Evolutionary conservation across 2,113 vertebrate genomes (phyloP), one percentile per base, ranked within the genome.

Genomic region (Struthio camelus): DNA sequence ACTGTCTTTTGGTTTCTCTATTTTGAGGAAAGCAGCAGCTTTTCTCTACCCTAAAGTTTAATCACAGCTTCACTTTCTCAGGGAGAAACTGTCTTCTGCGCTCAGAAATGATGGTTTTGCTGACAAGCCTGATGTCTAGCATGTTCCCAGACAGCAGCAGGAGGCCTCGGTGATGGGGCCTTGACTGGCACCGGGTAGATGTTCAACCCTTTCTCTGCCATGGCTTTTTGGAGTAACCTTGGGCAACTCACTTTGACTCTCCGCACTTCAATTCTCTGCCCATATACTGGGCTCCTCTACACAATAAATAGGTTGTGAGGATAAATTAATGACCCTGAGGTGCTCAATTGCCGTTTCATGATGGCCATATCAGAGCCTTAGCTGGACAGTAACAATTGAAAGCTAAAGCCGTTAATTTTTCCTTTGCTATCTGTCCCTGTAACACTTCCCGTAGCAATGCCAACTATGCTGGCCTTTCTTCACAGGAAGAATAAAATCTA

Each of bases 381-480:
- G 32, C 25, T 44, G 77, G 75, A 77, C 3, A 85, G 66, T 36
- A 83, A 42, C 64, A 75, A 67, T 54, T 65, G 83, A 89, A 48
- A 78, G 46, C 42, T 69, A 50, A 85, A 95, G 58, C 54, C 90
- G 58, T 46, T 46, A 17, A 3, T 42, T 87, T 91, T 53, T 70
- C 48, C 65, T 87, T 23, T 71, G 24, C 56, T 48, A 36, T 69
- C 75, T 56, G 20, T 53, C 61, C 76, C 87, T 30, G 36, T 91
- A 89, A 84, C 2, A n/a, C 28, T 32, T 92, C 32, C 53, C 88
- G 66, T 65, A 89, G 84, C 77, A 77, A 25, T 15, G 59, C 69
- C 92, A 96, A 34, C 82, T 17, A 85, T n/a, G 36, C 62, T 92
- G 92, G 94, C 82, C 80, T 64, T 93, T 93, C 84, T 58, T 84